Conservation (phyloP, 2,113 vertebrate genomes). For the Corapipo altera region DNA sequence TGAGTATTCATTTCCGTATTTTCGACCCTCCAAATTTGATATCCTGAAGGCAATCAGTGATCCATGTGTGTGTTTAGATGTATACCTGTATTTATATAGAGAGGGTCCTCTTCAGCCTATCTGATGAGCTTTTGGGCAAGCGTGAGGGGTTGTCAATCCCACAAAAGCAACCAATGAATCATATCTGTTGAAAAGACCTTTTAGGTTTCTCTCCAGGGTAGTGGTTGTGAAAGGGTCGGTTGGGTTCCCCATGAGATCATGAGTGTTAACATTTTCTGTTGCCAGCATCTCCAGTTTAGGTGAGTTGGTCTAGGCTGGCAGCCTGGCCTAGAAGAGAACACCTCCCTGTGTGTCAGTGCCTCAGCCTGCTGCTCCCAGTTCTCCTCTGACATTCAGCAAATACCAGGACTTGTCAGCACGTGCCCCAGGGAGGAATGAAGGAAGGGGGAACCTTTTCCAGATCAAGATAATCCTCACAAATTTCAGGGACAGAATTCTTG, state of each 20-base stretch:
- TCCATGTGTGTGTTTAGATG: neutral
- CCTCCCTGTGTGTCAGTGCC: neutral
- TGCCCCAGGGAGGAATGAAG: neutral
- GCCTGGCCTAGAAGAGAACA: neutral
- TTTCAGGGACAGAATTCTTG: neutral
- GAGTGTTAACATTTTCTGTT: neutral
- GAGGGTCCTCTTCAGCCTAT: neutral
- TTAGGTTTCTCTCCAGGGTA: neutral
- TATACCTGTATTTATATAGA: neutral
- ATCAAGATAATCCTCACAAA: neutral
- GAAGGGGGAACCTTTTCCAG: conserved; percentile 1
- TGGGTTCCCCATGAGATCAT: neutral
- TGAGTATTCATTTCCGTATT: neutral
- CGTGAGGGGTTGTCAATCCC: neutral
- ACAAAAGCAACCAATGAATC: neutral
- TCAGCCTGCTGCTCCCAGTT: neutral
- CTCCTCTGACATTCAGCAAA: neutral
- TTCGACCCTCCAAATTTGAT: neutral
- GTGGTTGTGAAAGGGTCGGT: neutral
- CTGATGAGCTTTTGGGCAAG: neutral
- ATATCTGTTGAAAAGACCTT: neutral
- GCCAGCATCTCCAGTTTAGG: neutral
- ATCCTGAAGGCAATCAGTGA: neutral
- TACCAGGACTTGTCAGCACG: conserved; percentile 33
- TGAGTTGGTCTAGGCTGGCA: neutral